Percentiles rank a stretch among this genome's conserved stretches.
Evolutionary conservation across 2,113 vertebrate genomes (phyloP).

Genomic region (Bucco capensis): DNA sequence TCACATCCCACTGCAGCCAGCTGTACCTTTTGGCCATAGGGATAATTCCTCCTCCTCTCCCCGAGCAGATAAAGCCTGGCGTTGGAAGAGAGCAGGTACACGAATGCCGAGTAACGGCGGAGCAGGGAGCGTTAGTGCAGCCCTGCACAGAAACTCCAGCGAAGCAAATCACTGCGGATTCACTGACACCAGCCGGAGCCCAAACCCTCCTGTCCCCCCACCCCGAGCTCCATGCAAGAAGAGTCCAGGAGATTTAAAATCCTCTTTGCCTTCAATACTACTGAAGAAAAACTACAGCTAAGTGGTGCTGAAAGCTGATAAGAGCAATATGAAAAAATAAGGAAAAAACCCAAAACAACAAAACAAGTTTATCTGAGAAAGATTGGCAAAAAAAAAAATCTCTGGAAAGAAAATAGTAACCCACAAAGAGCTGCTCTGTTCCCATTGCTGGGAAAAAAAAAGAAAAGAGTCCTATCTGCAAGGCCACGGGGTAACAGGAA

Average conservation of each 20-base stretch:
- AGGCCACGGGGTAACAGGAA: slow-evolving; percentile 58
- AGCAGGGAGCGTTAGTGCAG: neutral
- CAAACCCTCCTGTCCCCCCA: neutral
- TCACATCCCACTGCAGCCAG: neutral
- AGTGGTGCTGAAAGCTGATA: neutral
- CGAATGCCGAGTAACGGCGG: neutral
- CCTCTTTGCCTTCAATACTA: slow-evolving; percentile 13
- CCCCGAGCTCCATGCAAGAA: neutral
- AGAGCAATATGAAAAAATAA: neutral
- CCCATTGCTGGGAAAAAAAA: neutral
- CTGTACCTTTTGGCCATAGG: neutral
- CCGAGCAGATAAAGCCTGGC: rapidly evolving
- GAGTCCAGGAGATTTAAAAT: neutral
- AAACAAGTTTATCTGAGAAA: slow-evolving; percentile 27
- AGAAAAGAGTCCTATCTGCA: slow-evolving; percentile 42
- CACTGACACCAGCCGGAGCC: neutral
- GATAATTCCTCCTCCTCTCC: neutral
- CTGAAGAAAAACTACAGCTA: neutral
- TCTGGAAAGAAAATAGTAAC: slow-evolving; percentile 8
- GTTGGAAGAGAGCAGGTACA: neutral
- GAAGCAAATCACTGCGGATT: neutral
- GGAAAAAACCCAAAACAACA: neutral
- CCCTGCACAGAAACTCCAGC: neutral
- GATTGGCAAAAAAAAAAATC: neutral
- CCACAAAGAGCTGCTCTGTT: slow-evolving; percentile 52